Conservation (phyloP, 2,888 invertebrate genomes). For the Eumerus sabulonum region DNA sequence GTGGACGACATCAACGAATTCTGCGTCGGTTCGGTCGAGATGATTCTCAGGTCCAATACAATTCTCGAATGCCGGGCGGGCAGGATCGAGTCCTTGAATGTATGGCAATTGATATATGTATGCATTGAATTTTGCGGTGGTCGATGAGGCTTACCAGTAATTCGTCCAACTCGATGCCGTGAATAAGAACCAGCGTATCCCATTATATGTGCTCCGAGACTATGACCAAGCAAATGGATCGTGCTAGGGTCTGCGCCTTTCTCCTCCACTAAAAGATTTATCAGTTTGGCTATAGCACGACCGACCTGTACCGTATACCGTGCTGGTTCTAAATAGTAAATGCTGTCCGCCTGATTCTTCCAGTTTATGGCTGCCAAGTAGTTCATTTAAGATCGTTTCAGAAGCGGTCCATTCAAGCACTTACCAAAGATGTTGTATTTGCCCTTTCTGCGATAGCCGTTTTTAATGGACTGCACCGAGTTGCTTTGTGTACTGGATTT, state of each 20-base stretch:
- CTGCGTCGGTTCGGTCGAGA: slow-evolving; percentile 84
- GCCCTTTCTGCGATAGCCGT: slow-evolving; percentile 75
- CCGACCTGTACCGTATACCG: slow-evolving; percentile 77
- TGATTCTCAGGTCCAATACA: slow-evolving; percentile 78
- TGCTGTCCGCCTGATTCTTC: slow-evolving; percentile 77
- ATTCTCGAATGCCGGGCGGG: slow-evolving; percentile 79
- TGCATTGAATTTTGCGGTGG: background rate
- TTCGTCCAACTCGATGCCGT: slow-evolving; percentile 79
- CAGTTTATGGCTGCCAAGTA: slow-evolving; percentile 75
- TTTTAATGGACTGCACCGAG: slow-evolving; percentile 77
- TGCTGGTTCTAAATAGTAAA: slow-evolving; percentile 77
- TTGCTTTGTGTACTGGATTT: slow-evolving; percentile 77
- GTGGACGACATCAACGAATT: slow-evolving; percentile 88
- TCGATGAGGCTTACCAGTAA: slow-evolving; percentile 80
- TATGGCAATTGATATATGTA: slow-evolving; percentile 20
- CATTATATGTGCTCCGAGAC: slow-evolving; percentile 83
- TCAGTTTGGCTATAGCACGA: slow-evolving; percentile 76
- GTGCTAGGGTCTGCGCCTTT: slow-evolving; percentile 74
- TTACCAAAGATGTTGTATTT: slow-evolving; percentile 76
- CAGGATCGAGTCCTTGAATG: slow-evolving; percentile 84
- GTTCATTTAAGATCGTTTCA: slow-evolving; percentile 65
- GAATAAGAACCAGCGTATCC: slow-evolving; percentile 81
- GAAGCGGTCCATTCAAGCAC: slow-evolving; percentile 75
- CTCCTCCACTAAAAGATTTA: slow-evolving; percentile 76
- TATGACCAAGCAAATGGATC: slow-evolving; percentile 80